Conservation (phyloP, 2,113 vertebrate species). For the Equus quagga region DNA sequence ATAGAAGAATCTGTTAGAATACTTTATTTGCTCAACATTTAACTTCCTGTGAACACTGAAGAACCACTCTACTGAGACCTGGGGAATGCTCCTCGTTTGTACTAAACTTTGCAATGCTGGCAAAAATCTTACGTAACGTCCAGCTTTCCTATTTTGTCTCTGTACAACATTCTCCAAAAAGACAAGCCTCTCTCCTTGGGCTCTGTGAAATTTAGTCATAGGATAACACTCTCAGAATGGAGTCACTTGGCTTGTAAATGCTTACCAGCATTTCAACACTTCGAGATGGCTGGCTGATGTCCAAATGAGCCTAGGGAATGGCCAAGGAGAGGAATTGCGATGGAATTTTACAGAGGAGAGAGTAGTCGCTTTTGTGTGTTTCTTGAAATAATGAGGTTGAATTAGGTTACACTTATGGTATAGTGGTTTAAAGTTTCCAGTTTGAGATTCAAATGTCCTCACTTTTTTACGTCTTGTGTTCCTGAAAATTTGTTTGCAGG, state of each 20-base stretch:
- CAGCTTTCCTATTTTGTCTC: slow-evolving; percentile 66
- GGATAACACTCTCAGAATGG: slow-evolving; percentile 50
- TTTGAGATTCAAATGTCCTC: slow-evolving; percentile 59
- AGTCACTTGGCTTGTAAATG: slow-evolving; percentile 75
- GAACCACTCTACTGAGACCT: not conserved
- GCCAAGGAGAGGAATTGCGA: slow-evolving; percentile 65
- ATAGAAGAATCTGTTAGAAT: slow-evolving; percentile 37
- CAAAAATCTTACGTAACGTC: slow-evolving; percentile 32
- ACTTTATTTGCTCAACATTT: slow-evolving; percentile 74
- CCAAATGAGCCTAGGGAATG: slow-evolving; percentile 78
- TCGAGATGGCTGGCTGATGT: slow-evolving; percentile 72
- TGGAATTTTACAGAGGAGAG: slow-evolving; percentile 76
- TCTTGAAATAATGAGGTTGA: slow-evolving; percentile 80
- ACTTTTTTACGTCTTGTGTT: slow-evolving; percentile 52
- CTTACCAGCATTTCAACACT: slow-evolving; percentile 71
- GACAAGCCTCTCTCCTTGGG: slow-evolving; percentile 31
- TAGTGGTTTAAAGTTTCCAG: slow-evolving; percentile 61
- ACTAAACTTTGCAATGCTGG: slow-evolving; percentile 43
- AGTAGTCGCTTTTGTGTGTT: slow-evolving; percentile 73
- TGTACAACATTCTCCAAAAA: slow-evolving; percentile 48
- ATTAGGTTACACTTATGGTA: slow-evolving; percentile 41
- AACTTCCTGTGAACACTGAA: slow-evolving; percentile 46
- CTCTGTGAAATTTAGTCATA: slow-evolving; percentile 67
- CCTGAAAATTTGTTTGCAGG: slow-evolving; percentile 61
- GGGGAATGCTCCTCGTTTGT: slow-evolving; percentile 26